These are phyloP conservation scores for Tetramorium bicarinatum DNA, from an alignment of 2,888 invertebrate species.

Conservation along the genomic window DNA sequence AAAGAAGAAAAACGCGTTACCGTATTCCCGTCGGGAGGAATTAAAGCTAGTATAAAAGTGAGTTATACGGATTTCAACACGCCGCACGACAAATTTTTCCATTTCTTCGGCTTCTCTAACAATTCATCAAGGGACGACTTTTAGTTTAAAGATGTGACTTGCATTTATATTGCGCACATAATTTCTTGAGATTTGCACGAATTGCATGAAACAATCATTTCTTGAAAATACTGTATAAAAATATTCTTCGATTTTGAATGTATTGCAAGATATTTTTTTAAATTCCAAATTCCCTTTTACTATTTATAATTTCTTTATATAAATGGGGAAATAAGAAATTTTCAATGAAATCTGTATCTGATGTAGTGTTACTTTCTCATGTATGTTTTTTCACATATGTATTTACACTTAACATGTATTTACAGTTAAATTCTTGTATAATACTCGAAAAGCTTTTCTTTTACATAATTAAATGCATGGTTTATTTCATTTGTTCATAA, in stretches of 20 bases:
- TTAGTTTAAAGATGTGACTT: not conserved
- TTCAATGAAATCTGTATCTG: too few species aligned
- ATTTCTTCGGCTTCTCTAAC: not conserved
- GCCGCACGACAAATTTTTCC: slow-evolving; percentile 30
- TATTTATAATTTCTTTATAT: too few species aligned
- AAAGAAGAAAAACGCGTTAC: slow-evolving; percentile 25
- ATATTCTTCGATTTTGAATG: not conserved
- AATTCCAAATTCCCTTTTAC: too few species aligned
- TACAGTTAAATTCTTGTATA: not conserved
- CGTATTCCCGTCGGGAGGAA: slow-evolving; percentile 47
- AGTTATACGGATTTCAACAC: slow-evolving; percentile 36
- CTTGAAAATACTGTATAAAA: not conserved
- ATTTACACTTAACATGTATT: not conserved
- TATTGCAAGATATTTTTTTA: too few species aligned
- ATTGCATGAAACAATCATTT: not conserved
- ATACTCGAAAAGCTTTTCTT: not conserved
- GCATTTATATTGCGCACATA: not conserved
- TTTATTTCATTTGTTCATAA: not conserved
- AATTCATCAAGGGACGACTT: slow-evolving; percentile 1
- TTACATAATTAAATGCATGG: not conserved
- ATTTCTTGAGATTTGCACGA: not conserved
- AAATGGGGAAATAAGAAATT: too few species aligned
- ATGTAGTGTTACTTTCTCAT: too few species aligned
- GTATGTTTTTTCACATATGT: too few species aligned
- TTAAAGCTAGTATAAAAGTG: slow-evolving; percentile 47